phyloP scores from a whole-genome alignment of 2,113 vertebrate species.

The Triplophysa siluroides region DNA sequence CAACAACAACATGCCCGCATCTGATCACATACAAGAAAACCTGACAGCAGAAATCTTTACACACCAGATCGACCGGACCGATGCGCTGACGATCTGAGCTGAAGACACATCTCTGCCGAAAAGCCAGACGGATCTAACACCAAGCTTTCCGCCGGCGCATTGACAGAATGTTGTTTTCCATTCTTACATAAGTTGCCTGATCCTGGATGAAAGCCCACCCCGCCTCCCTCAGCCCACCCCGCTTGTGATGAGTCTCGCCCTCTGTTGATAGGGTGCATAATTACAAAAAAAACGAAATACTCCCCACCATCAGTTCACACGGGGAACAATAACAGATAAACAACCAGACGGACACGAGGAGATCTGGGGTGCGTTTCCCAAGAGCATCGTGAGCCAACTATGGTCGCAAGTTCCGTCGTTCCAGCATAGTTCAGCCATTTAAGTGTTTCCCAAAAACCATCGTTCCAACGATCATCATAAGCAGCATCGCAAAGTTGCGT shows the following conservation, averaged over 20 bases:
- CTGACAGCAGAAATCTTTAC: not conserved
- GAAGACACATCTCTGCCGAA: not conserved
- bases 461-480: no score
- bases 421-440: no score
- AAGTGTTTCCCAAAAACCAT: no score
- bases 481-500: no score
- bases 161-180: slow-evolving; percentile 41
- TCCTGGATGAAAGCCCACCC: slow-evolving; percentile 55
- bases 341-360: no score
- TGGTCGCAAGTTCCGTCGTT: no score
- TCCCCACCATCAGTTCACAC: not conserved
- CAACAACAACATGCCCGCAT: no score
- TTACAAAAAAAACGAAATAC: not conserved
- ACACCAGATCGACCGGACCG: not conserved
- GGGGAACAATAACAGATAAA: not conserved
- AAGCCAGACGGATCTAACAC: slow-evolving; percentile 51
- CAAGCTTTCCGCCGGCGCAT: not conserved
- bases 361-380: no score
- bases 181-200: slow-evolving; percentile 70
- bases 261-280: slow-evolving; percentile 29
- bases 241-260: slow-evolving; percentile 63
- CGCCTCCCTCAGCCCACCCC: slow-evolving; percentile 57
- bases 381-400: no score
- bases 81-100: not conserved
- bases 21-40: not conserved